These are phyloP conservation scores for Lutra lutra DNA, from an alignment of 2,797 vertebrate genomes.

Conservation along the genomic window DNA sequence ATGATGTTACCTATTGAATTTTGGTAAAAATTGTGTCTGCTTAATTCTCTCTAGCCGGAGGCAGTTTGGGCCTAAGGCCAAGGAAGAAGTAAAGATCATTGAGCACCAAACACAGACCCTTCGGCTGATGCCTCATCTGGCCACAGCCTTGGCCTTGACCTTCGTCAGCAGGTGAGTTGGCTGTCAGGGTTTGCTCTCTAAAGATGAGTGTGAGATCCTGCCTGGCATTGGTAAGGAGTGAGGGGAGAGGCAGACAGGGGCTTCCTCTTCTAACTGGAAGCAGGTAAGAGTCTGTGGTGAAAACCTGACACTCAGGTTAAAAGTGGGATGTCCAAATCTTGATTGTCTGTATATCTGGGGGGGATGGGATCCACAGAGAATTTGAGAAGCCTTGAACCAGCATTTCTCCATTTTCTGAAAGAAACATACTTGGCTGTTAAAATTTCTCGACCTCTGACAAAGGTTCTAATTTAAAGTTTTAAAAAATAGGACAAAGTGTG, in stretches of 20 bases:
- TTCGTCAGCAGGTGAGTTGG: constrained; percentile 82
- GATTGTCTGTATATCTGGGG: neutral
- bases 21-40: neutral
- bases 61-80: constrained; percentile 84
- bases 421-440: neutral
- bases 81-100: constrained; percentile 85
- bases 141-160: constrained; percentile 79
- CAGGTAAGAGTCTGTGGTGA: neutral
- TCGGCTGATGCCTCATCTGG: constrained; percentile 83
- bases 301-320: neutral
- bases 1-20: neutral
- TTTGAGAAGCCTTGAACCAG: neutral
- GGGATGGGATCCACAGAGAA: neutral
- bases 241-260: neutral
- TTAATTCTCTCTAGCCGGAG: constrained; percentile 75
- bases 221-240: neutral
- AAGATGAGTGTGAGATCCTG: neutral
- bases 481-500: neutral
- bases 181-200: neutral
- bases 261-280: neutral
- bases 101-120: constrained; percentile 84
- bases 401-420: neutral
- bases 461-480: neutral
- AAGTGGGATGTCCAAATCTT: neutral
- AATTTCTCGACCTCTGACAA: neutral